These are phyloP conservation scores for Synergus japonicus DNA, from an alignment of 2,888 invertebrate species.

Conservation along the genomic window DNA sequence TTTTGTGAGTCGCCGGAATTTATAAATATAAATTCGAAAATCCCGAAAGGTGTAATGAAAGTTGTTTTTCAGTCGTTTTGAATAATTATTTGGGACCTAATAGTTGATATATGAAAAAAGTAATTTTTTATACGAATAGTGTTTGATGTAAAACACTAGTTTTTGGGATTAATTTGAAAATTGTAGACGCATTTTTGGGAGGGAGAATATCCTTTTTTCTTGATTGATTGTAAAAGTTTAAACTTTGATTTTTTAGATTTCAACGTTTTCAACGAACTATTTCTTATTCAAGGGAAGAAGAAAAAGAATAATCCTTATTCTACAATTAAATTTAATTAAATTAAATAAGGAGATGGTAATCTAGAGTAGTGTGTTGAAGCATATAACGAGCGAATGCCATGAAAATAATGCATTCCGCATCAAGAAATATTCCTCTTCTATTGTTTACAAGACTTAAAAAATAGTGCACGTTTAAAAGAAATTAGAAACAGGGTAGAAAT, in stretches of 20 bases:
- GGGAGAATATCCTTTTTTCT: background rate
- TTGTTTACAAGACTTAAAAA: conserved; percentile 1
- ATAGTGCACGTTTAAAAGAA: background rate
- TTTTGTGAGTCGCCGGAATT: too few relatives aligned
- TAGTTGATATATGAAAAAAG: background rate
- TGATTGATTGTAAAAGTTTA: background rate
- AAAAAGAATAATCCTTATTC: background rate
- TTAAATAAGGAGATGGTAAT: background rate
- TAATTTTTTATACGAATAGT: background rate
- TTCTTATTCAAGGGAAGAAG: background rate
- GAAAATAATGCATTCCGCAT: conserved; percentile 6
- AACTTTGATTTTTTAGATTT: background rate
- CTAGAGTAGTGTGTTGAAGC: conserved; percentile 8
- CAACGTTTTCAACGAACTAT: background rate
- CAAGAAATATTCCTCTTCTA: conserved; percentile 9
- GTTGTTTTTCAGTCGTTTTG: background rate
- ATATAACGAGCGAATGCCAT: conserved; percentile 4
- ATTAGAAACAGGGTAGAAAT: background rate
- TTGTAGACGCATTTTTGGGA: background rate
- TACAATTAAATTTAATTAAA: background rate
- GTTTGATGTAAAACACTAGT: background rate
- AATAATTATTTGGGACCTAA: background rate
- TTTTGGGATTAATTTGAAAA: background rate
- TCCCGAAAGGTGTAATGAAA: background rate
- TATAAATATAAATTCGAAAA: background rate